A percentile compares a stretch with the other conserved stretches of the same genome.
These are phyloP conservation scores for Corythoichthys intestinalis DNA, from an alignment of 2,113 vertebrate genomes.

Conservation along the genomic window DNA sequence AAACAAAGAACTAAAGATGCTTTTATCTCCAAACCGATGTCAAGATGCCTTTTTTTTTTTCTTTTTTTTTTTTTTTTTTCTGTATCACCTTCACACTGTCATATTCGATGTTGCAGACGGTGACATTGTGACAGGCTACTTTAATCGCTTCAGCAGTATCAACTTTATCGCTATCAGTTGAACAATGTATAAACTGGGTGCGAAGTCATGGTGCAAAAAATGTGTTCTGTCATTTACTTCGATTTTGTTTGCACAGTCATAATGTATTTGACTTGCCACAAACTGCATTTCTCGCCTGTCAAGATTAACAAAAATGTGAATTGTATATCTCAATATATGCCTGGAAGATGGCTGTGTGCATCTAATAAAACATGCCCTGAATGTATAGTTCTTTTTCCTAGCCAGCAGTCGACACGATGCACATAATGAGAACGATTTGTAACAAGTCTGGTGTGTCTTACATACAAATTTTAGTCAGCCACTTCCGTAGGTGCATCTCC, in stretches of 20 bases:
- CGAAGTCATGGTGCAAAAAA: not conserved
- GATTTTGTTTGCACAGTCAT: not conserved
- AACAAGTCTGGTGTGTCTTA: not conserved
- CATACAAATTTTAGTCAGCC: not conserved
- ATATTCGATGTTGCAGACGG: not conserved
- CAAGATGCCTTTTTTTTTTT: constrained; percentile 5
- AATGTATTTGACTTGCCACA: not conserved
- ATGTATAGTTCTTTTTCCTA: not conserved
- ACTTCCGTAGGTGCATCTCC: not conserved
- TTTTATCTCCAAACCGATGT: not conserved
- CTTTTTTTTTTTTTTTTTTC: too few relatives aligned
- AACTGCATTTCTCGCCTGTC: not conserved
- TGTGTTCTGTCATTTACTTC: not conserved
- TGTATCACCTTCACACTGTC: not conserved
- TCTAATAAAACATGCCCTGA: not conserved
- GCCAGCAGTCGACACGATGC: not conserved
- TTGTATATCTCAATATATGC: not conserved
- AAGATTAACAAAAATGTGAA: not conserved
- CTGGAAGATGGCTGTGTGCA: not conserved
- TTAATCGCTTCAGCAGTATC: not conserved
- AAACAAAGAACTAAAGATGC: not conserved
- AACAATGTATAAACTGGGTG: not conserved
- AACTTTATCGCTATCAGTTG: not conserved
- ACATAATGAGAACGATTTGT: not conserved
- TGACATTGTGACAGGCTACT: not conserved